A percentile compares a stretch with the other conserved stretches of the same genome.
Conservation (phyloP, 2,113 vertebrate genomes). For the Phainopepla nitens region DNA sequence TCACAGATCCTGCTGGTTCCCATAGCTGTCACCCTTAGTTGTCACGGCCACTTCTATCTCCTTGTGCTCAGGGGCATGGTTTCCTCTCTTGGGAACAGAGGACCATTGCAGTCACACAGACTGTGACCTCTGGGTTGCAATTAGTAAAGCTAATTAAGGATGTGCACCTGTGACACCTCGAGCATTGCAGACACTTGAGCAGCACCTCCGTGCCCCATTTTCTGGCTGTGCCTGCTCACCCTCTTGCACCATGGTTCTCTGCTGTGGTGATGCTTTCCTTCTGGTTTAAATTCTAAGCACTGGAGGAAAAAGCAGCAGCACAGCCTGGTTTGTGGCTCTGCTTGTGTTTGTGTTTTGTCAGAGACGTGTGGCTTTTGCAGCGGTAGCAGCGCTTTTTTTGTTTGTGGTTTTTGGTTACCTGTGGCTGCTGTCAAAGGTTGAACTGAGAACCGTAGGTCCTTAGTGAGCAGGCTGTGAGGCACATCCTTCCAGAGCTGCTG, state of each 20-base stretch:
- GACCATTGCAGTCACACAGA: not conserved
- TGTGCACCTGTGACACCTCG: accelerated
- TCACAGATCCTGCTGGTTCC: not conserved
- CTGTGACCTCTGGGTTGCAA: not conserved
- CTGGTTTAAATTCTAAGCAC: not conserved
- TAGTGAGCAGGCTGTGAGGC: not conserved
- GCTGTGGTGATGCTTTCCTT: not conserved
- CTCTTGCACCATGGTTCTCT: accelerated
- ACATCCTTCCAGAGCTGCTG: not conserved
- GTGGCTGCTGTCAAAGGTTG: not conserved
- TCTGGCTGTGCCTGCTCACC: accelerated
- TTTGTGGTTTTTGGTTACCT: not conserved
- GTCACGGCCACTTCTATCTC: not conserved
- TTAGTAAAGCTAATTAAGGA: not conserved
- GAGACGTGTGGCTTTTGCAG: not conserved
- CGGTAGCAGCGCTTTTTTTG: not conserved
- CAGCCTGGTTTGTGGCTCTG: not conserved
- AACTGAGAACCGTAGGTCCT: not conserved
- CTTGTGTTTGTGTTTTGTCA: not conserved
- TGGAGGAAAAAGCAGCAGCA: not conserved
- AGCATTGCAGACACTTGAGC: not conserved
- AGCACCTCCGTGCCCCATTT: accelerated
- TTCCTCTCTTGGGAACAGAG: not conserved
- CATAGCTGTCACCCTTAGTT: accelerated
- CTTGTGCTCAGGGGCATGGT: accelerated